A percentile compares a stretch with the other conserved stretches of the same genome.
Evolutionary conservation across 2,888 invertebrate species (phyloP).

Genomic region (Melieria crassipennis): DNA sequence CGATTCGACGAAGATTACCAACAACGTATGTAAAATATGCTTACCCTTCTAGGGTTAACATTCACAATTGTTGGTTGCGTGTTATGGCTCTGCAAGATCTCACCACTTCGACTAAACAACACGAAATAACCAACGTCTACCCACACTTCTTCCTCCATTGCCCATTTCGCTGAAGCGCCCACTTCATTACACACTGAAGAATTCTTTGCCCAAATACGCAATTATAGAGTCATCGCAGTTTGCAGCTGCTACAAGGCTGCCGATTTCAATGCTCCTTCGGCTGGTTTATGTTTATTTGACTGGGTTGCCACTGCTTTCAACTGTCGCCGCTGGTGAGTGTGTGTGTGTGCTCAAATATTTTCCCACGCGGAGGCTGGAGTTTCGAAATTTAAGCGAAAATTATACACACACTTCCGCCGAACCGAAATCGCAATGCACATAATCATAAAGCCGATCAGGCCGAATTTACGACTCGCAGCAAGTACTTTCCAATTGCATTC

Average conservation of each 20-base stretch:
- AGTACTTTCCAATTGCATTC: slow-evolving; percentile 5
- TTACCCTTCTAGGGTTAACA: too few species aligned
- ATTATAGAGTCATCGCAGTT: slow-evolving; percentile 19
- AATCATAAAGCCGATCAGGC: slow-evolving; percentile 20
- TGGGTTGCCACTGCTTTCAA: slow-evolving; percentile 6
- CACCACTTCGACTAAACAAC: too few species aligned
- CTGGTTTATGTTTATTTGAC: slow-evolving; percentile 23
- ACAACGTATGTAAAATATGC: too few species aligned
- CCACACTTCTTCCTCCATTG: too few species aligned
- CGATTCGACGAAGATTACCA: too few species aligned
- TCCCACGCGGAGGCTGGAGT: neutral
- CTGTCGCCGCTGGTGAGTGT: neutral
- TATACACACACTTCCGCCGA: slow-evolving; percentile 27
- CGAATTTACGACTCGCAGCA: slow-evolving; percentile 13
- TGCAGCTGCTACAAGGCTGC: slow-evolving; percentile 6
- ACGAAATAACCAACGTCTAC: too few species aligned
- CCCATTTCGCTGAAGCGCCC: too few species aligned
- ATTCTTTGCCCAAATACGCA: slow-evolving; percentile 12
- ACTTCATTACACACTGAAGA: neutral
- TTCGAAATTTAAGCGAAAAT: slow-evolving; percentile 32
- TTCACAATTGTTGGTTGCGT: too few species aligned
- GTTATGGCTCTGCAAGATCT: too few species aligned
- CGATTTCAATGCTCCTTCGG: neutral
- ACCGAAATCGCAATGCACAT: neutral
- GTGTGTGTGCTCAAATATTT: neutral